Percentiles rank a stretch among this genome's conserved stretches.
Conservation (phyloP, 1,140 invertebrate species). For the Sinonovacula constricta region DNA sequence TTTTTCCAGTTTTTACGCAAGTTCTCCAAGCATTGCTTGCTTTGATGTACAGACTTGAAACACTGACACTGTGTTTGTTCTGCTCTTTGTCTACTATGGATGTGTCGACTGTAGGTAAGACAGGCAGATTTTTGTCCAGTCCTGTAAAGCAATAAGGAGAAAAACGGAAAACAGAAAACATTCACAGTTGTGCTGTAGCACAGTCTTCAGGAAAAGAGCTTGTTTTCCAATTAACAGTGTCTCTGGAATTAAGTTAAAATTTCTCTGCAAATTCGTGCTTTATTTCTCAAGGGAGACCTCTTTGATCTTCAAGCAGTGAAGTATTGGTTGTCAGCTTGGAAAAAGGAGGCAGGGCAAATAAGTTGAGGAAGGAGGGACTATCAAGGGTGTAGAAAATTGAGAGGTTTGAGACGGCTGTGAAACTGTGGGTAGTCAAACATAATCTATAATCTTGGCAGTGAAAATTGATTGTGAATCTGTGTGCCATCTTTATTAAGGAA, state of each 20-base stretch:
- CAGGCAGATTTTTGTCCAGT: background rate
- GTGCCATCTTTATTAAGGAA: too few species aligned
- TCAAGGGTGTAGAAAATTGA: too few species aligned
- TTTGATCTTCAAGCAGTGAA: background rate
- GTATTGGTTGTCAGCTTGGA: background rate
- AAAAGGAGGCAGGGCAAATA: background rate
- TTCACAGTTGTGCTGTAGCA: background rate
- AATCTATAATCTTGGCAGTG: too few species aligned
- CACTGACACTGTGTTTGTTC: slow-evolving; percentile 40
- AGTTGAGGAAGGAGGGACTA: too few species aligned
- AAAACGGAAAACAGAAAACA: too few species aligned
- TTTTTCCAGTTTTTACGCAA: slow-evolving; percentile 52
- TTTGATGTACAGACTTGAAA: slow-evolving; percentile 48
- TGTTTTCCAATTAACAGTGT: background rate
- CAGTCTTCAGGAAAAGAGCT: background rate
- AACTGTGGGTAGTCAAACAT: too few species aligned
- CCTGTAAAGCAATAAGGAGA: too few species aligned
- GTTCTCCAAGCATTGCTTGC: slow-evolving; percentile 48
- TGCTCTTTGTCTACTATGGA: slow-evolving; percentile 49
- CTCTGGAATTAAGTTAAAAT: background rate
- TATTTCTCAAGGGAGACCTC: background rate
- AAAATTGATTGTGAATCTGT: too few species aligned
- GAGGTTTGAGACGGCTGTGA: too few species aligned
- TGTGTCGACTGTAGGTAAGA: slow-evolving; percentile 27
- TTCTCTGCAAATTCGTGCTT: background rate